Evolutionary conservation across 2,113 vertebrate species (phyloP).

Genomic region (Otis tarda): DNA sequence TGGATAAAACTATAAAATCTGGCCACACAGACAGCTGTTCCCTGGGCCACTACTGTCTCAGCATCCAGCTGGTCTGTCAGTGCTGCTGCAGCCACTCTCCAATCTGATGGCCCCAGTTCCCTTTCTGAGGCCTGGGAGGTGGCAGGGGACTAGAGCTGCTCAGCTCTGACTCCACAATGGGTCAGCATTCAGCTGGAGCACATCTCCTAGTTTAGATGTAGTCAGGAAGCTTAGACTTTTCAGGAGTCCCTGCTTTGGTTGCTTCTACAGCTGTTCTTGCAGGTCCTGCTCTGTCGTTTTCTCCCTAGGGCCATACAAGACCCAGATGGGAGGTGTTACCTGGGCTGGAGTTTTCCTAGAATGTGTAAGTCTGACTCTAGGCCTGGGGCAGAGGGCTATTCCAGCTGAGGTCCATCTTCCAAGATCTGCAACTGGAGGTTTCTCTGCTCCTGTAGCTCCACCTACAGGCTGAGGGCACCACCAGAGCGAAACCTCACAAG

Average conservation of each 20-base stretch:
- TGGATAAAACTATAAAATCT: background rate
- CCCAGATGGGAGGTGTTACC: background rate
- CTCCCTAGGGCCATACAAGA: background rate
- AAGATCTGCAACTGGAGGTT: background rate
- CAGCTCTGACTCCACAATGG: accelerated
- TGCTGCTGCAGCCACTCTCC: background rate
- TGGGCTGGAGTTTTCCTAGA: background rate
- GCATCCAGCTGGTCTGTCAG: background rate
- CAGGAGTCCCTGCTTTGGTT: background rate
- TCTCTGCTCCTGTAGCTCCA: background rate
- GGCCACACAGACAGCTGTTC: accelerated
- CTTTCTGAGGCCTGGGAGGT: background rate
- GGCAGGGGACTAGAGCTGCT: background rate
- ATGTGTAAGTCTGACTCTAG: background rate
- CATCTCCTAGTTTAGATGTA: accelerated
- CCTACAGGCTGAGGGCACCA: background rate
- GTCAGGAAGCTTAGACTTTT: background rate
- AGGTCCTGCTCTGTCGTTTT: background rate
- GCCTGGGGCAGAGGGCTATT: background rate
- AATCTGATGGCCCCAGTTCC: background rate
- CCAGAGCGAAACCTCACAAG: background rate
- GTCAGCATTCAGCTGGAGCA: no score
- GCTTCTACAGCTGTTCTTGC: background rate
- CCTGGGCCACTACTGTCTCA: accelerated
- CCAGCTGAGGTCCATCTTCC: background rate